phyloP scores from a whole-genome alignment of 2,113 vertebrate genomes.

The Phyllostomus discolor region DNA sequence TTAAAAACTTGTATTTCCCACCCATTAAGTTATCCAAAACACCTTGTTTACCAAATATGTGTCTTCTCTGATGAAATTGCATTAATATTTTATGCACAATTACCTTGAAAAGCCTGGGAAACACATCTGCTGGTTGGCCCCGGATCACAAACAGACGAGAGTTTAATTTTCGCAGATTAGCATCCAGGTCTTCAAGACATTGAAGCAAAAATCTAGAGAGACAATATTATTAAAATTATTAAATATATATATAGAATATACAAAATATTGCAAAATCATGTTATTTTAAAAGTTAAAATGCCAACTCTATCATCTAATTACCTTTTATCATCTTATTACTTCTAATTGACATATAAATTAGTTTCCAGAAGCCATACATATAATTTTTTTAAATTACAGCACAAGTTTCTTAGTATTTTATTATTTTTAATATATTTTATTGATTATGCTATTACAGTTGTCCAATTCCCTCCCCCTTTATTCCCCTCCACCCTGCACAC shows the following conservation, averaged over 20 bases:
- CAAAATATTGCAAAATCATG: not conserved
- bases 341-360: not conserved
- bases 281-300: not conserved
- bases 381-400: not conserved
- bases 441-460: too few species aligned
- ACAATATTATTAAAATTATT: slow-evolving; percentile 30
- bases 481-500: too few species aligned
- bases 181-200: slow-evolving; percentile 94
- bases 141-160: slow-evolving; percentile 96
- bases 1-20: not conserved
- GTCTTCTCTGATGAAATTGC: slow-evolving; percentile 16
- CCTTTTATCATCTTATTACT: not conserved
- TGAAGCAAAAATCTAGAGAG: slow-evolving; percentile 92
- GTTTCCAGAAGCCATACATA: not conserved
- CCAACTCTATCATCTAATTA: not conserved
- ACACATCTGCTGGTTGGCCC: slow-evolving; percentile 96
- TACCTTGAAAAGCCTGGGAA: slow-evolving; percentile 97
- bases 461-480: too few species aligned
- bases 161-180: slow-evolving; percentile 94
- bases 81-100: slow-evolving; percentile 22
- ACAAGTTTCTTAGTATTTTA: not conserved
- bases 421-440: too few species aligned
- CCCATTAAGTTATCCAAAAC: not conserved
- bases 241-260: slow-evolving; percentile 15
- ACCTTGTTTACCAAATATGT: not conserved